Base-by-base conservation (phyloP, 2,888 invertebrate genomes). In the Plemyria rubiginata region DNA sequence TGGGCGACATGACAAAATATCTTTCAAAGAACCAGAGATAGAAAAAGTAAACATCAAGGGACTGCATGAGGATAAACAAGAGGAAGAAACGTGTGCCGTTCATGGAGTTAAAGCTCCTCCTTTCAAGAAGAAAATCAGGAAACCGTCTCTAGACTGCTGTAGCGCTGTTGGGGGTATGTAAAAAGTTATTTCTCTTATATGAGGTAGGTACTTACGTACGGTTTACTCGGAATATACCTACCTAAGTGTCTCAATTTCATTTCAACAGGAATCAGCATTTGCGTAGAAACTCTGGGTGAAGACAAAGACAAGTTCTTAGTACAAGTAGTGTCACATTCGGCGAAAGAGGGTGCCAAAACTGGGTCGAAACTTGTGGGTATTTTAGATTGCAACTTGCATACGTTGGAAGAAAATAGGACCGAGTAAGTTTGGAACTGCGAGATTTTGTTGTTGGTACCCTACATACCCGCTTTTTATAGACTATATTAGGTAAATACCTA, bases 331-430 rank as follows among this genome's bases (percentile, higher is more conserved):
- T 94, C 94, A 15, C 93, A 94, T 72, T 93, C 95, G 54, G 93
- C 93, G 46, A 88, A 93, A 60, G 89, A 94, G 74, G 94, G 93
- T 40, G 89, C 87, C 60, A 94, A 94, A 76, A 93, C 93, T 60
- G 94, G 95, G 11, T 93, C 94, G 11, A 94, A 94, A 72, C 87
- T 95, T 61, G 93, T 94, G 54, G 92, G 94, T 70, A 94, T 94
- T 81, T 82, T 94, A 63, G 94, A 94, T 70, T 85, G 88, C 65
- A 93, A 94, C 73, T 86, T 95, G 57, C 94, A 95, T 69, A 95
- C 95, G 12, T 88, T 95, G 80, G 94, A 95, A 88, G 95, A 95
- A 80, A 94, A 94, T 74, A 91, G 95, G 84, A 90, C 86, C 40
- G 94, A 94, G 94, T 94, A 79, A 87, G 85, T 54, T 48, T 49